Conservation (phyloP, 1,140 invertebrate species). For the Protaetia brevitarsis region DNA sequence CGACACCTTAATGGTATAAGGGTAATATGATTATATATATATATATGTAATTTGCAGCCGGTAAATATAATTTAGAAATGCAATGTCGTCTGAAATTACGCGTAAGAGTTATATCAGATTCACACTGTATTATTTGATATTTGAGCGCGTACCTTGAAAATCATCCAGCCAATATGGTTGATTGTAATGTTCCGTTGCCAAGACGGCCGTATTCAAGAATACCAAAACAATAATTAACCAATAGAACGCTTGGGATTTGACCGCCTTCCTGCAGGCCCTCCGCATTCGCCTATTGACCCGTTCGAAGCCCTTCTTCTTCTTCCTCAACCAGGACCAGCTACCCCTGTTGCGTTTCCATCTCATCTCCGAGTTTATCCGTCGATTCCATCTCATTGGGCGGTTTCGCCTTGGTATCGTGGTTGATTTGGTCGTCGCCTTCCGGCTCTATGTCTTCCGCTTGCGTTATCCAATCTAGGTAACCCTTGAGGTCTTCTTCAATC, state of each 20-base stretch:
- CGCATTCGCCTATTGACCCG: conserved; percentile 88
- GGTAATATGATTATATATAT: too few relatives aligned
- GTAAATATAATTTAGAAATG: too few relatives aligned
- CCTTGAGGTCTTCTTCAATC: conserved; percentile 95
- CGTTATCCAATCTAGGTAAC: conserved; percentile 99
- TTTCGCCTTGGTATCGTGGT: conserved; percentile 68
- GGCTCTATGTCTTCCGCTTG: conserved; percentile 98
- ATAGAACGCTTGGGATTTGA: conserved; percentile 98
- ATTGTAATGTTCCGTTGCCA: conserved; percentile 96
- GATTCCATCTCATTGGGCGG: conserved; percentile 77
- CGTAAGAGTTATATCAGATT: too few relatives aligned
- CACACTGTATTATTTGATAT: too few relatives aligned
- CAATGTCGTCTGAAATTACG: too few relatives aligned
- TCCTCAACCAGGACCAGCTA: conserved; percentile 71
- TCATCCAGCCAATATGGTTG: conserved; percentile 92
- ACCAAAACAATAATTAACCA: conserved; percentile 97
- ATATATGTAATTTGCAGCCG: too few relatives aligned
- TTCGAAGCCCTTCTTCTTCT: conserved; percentile 80
- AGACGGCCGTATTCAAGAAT: conserved; percentile 89
- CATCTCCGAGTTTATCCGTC: conserved; percentile 79
- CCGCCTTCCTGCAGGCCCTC: conserved; percentile 85
- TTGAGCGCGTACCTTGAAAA: conserved; percentile 96
- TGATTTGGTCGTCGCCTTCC: conserved; percentile 76
- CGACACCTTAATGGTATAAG: too few relatives aligned
- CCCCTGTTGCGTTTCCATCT: conserved; percentile 70